phyloP scores from a whole-genome alignment of 2,113 vertebrate species.

The Oncorhynchus gorbuscha region DNA sequence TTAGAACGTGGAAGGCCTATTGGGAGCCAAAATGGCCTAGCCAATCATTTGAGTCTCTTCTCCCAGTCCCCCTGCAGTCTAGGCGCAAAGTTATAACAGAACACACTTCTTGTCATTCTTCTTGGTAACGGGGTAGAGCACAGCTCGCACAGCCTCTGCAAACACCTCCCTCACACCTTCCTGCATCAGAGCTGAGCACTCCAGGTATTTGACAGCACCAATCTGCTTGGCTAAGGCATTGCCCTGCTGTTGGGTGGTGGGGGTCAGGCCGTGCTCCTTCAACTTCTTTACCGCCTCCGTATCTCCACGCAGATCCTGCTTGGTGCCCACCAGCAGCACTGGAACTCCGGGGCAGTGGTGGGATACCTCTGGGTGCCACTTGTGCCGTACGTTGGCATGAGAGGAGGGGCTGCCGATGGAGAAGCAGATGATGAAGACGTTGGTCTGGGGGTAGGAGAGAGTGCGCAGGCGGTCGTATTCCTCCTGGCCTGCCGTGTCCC shows the following conservation, averaged over 20 bases:
- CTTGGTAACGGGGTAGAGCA: conserved; percentile 79
- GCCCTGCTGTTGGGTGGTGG: conserved; percentile 78
- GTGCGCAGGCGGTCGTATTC: conserved; percentile 80
- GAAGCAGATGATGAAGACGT: conserved; percentile 83
- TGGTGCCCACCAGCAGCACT: conserved; percentile 79
- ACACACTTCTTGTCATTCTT: conserved; percentile 79
- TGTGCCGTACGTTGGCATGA: conserved; percentile 80
- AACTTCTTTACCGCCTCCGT: conserved; percentile 79
- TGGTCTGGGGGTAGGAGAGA: conserved; percentile 79
- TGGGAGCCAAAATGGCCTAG: conserved; percentile 8
- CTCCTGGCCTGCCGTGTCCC: conserved; percentile 84
- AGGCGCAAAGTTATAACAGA: conserved; percentile 66
- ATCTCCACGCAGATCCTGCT: conserved; percentile 77
- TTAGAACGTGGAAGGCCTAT: conserved; percentile 11
- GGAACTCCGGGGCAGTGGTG: conserved; percentile 81
- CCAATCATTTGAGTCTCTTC: conserved; percentile 13
- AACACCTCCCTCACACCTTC: conserved; percentile 80
- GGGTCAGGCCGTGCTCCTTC: conserved; percentile 78
- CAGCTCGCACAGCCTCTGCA: conserved; percentile 77
- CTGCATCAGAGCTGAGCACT: conserved; percentile 79
- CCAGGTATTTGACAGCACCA: conserved; percentile 80
- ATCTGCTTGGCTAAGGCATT: conserved; percentile 76
- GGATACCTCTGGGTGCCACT: conserved; percentile 82
- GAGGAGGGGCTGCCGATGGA: conserved; percentile 80
- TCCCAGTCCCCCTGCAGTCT: conserved; percentile 15